These are phyloP conservation scores for Cantharis rustica DNA, from an alignment of 2,888 invertebrate species.

Conservation along the genomic window DNA sequence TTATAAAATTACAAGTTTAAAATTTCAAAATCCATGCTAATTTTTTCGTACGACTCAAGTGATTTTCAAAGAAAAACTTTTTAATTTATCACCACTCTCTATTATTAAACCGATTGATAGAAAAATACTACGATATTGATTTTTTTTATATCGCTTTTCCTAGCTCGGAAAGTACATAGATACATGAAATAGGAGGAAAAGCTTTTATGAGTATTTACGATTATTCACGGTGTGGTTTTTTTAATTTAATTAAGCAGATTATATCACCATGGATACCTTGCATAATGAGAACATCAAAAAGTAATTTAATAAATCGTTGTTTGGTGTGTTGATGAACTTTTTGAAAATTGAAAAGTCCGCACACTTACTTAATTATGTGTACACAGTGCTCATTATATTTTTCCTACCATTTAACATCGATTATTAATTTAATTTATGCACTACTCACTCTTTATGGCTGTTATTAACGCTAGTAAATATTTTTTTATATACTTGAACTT, in stretches of 20 bases:
- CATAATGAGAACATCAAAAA: neutral
- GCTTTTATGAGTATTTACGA: neutral
- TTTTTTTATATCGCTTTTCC: neutral
- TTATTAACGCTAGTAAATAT: neutral
- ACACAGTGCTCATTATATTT: neutral
- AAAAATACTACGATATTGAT: neutral
- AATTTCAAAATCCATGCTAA: neutral
- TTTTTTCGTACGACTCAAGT: neutral
- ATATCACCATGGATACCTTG: neutral
- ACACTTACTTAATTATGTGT: neutral
- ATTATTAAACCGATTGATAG: neutral
- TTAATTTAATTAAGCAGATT: neutral
- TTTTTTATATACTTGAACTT: neutral
- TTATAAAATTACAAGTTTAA: conserved; percentile 1
- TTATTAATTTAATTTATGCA: neutral
- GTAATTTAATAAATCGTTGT: neutral
- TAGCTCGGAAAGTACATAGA: neutral
- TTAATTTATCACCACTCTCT: neutral
- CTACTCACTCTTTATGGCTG: neutral
- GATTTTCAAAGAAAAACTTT: neutral
- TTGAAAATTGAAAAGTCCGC: neutral
- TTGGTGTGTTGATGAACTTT: neutral
- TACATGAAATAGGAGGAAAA: neutral
- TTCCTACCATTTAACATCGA: neutral
- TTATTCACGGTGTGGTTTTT: neutral